A percentile compares a stretch with the other conserved stretches of the same genome.
phyloP scores from a whole-genome alignment of 2,888 invertebrate genomes.

The Rambutsinella grinnellia region DNA sequence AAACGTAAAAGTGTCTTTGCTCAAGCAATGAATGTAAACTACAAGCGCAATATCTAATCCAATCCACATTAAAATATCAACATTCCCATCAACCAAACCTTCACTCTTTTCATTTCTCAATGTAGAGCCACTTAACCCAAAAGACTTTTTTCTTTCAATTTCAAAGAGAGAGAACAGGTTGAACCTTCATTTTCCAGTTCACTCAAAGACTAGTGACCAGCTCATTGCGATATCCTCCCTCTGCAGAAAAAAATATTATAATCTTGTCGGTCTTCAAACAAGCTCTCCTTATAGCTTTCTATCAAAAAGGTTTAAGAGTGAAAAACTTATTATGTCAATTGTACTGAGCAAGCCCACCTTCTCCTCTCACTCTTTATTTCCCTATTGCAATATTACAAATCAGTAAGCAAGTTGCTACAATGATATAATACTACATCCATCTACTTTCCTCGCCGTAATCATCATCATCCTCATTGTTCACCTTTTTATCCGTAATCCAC shows the following conservation, averaged over 20 bases:
- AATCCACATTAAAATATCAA: constrained; percentile 37
- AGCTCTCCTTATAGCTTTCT: too few species aligned
- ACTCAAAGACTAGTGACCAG: too few species aligned
- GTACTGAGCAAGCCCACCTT: neutral
- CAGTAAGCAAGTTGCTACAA: constrained; percentile 45
- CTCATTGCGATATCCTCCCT: neutral
- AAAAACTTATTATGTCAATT: neutral
- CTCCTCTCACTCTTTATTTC: constrained; percentile 7
- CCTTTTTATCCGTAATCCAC: neutral
- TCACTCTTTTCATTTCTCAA: neutral
- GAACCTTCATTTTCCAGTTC: too few species aligned
- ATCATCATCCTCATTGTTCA: constrained; percentile 20
- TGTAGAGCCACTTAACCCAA: neutral
- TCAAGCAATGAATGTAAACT: constrained; percentile 34
- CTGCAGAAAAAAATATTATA: neutral
- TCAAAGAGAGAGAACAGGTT: too few species aligned
- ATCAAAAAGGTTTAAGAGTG: neutral
- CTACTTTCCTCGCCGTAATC: constrained; percentile 15
- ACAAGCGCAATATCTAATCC: neutral
- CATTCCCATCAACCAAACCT: neutral
- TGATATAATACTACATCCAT: constrained; percentile 49
- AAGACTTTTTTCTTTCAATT: neutral
- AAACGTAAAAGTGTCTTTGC: constrained; percentile 44
- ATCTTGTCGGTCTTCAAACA: neutral
- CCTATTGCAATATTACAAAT: constrained; percentile 39